These are phyloP conservation scores for Dioctria rufipes DNA, from an alignment of 2,888 invertebrate species.

Conservation along the genomic window DNA sequence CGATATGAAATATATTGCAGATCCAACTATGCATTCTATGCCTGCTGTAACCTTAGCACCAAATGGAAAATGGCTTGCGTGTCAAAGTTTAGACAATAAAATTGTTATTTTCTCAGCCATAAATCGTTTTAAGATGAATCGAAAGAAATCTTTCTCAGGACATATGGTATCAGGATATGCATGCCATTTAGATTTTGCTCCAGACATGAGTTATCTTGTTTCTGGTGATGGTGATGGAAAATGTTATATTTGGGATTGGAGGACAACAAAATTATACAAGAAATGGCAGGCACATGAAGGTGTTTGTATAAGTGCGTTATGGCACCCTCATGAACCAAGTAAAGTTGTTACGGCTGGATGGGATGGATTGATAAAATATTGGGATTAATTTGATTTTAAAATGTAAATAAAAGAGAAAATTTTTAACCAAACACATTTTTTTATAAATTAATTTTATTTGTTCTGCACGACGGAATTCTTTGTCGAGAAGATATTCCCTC, in stretches of 20 bases:
- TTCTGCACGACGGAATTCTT: no score
- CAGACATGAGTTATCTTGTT: conserved; percentile 98
- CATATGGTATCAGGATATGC: conserved; percentile 99
- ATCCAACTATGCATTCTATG: conserved; percentile 99
- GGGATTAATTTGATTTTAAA: conserved; percentile 82
- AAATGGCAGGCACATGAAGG: conserved; percentile 99
- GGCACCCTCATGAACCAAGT: conserved; percentile 99
- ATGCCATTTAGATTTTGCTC: conserved; percentile 96
- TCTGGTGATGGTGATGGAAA: conserved; percentile 99
- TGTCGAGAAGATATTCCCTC: no score
- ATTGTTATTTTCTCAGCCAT: conserved; percentile 97
- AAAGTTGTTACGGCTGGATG: conserved; percentile 98
- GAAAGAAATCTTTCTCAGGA: conserved; percentile 97
- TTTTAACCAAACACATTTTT: background rate
- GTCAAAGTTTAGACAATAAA: conserved; percentile 99
- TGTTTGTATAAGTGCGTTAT: conserved; percentile 93
- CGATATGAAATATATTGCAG: conserved; percentile 99
- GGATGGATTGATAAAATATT: conserved; percentile 99
- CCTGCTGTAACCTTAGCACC: conserved; percentile 96
- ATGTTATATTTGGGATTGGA: conserved; percentile 99
- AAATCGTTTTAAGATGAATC: conserved; percentile 97
- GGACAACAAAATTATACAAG: conserved; percentile 97
- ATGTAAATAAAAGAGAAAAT: background rate
- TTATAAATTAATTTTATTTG: no score
- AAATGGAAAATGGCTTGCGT: conserved; percentile 99